A percentile compares a stretch with the other conserved stretches of the same genome.
phyloP scores from a whole-genome alignment of 2,888 invertebrate genomes.

The Brachynemurus nebulosus region DNA sequence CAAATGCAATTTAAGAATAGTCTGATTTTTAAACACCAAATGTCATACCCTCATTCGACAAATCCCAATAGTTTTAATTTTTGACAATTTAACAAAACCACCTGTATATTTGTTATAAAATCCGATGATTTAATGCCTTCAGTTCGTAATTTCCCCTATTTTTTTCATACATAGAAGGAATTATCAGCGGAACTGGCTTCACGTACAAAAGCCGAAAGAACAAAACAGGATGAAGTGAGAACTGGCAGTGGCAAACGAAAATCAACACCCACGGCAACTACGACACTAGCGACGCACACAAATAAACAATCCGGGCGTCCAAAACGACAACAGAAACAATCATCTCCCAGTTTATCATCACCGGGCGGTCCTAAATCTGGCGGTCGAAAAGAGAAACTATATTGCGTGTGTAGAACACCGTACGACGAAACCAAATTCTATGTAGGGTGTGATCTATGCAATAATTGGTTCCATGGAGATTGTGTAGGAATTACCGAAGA shows the following conservation, averaged over 20 bases:
- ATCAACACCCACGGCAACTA: conserved; percentile 32
- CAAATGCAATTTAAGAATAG: no score
- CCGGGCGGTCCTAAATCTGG: conserved; percentile 24
- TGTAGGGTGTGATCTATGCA: conserved; percentile 94
- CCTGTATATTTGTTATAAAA: no score
- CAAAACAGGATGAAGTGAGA: conserved; percentile 52
- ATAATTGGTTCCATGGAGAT: conserved; percentile 97
- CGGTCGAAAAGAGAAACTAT: conserved; percentile 62
- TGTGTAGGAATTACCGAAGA: conserved; percentile 91
- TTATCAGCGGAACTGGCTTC: conserved; percentile 57
- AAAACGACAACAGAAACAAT: conserved; percentile 27
- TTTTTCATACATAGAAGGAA: conserved; percentile 43
- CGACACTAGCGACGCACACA: conserved; percentile 27
- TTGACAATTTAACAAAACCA: no score
- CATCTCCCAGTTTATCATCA: conserved; percentile 23
- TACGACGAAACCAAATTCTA: conserved; percentile 97
- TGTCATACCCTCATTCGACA: no score
- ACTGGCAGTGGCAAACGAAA: conserved; percentile 43
- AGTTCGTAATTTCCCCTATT: no score
- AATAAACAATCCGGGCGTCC: conserved; percentile 22
- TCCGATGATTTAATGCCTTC: no score
- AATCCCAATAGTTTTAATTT: no score
- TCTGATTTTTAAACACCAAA: no score
- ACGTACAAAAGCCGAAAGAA: conserved; percentile 55
- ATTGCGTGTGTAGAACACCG: conserved; percentile 85